Evolutionary conservation across 2,888 invertebrate species (phyloP).

Genomic region (Leucania comma): DNA sequence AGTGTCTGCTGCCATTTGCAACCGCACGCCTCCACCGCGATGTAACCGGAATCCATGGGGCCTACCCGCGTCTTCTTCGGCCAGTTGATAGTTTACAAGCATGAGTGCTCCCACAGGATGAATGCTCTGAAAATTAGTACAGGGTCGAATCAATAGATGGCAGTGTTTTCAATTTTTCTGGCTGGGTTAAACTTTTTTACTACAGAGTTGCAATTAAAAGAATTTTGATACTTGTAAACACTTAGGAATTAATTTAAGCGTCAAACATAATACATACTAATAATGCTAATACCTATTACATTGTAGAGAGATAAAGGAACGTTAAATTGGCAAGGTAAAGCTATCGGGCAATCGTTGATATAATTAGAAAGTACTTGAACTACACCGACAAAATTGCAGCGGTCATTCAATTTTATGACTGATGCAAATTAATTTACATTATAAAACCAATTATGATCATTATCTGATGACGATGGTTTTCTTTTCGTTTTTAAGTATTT

Average conservation of each 20-base stretch:
- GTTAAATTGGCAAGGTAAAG: constrained; percentile 12
- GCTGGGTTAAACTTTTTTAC: not conserved
- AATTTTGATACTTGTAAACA: not conserved
- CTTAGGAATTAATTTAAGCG: not conserved
- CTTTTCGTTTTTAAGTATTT: too few species aligned
- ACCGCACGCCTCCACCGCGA: constrained; percentile 93
- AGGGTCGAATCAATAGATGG: constrained; percentile 56
- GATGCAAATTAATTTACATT: not conserved
- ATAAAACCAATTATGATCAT: not conserved
- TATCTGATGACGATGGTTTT: too few species aligned
- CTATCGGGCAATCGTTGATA: constrained; percentile 10
- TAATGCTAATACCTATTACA: not conserved
- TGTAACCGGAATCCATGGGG: constrained; percentile 93
- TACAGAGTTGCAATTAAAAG: not conserved
- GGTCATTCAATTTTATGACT: constrained; percentile 15
- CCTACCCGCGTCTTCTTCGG: constrained; percentile 92
- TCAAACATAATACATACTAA: not conserved
- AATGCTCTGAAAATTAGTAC: constrained; percentile 91
- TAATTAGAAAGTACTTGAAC: constrained; percentile 41
- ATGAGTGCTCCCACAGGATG: constrained; percentile 97
- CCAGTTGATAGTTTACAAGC: constrained; percentile 95
- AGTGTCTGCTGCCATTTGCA: constrained; percentile 95
- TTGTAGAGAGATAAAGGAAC: not conserved
- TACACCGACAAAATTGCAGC: constrained; percentile 18
- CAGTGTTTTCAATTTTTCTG: constrained; percentile 18